Evolutionary conservation across 2,888 invertebrate species (phyloP), one percentile per base, ranked within the genome.

Genomic region (Tyria jacobaeae): DNA sequence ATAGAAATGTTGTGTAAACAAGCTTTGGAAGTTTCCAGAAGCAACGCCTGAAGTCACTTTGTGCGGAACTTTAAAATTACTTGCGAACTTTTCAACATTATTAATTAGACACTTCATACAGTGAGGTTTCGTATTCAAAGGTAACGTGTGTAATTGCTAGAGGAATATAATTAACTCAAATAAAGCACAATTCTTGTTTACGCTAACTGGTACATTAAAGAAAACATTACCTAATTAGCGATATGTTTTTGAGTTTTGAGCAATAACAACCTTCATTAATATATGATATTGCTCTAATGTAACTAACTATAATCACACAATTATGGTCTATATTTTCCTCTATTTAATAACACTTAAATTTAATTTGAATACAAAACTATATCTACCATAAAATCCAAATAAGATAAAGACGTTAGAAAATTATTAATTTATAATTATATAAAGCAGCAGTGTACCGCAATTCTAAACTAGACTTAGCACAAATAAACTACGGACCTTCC

Each of bases 21-120:
- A 61, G 56, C 56, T 47, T 39, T 37, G 48, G 9, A 60, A 70
- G 59, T 61, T 64, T 51, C 51, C 12, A 60, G 50, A 35, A 51
- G 31, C 24, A 31, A n/a, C 59, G 55, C 54, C 53, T 54, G 31
- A 64, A 81, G 73, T 72, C 70, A 77, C 70, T 80, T 75, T 67
- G 69, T 57, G 47, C 57, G 60, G 59, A 81, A 81, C 73, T 85
- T 78, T 64, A 68, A 78, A 83, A 81, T 87, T 82, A 78, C 80
- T 82, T 75, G 61, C 50, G 60, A 81, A 81, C 78, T 84, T 81
- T 73, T 76, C 70, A 78, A 80, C 79, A 78, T 81, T 83, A 84
- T 83, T 83, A 85, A 83, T 82, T 78, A 77, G 68, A 57, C 35
- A 52, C 64, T 63, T 54, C 63, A 62, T 64, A 71, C 56, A 58